Evolutionary conservation across 2,888 invertebrate species (phyloP).

Genomic region (Platerodrilus igneus): DNA sequence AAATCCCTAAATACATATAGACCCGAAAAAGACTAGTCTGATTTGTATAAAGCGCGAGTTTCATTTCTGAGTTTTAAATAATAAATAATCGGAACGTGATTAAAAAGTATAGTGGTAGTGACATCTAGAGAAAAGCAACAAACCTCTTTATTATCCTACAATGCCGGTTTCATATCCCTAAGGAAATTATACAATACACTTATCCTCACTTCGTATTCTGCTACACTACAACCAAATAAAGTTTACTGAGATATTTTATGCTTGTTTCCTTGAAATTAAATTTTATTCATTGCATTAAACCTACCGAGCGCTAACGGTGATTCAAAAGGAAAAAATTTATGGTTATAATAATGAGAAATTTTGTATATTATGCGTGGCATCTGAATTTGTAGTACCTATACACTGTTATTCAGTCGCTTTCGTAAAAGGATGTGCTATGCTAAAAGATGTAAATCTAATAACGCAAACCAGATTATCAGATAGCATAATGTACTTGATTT

Average conservation of each 20-base stretch:
- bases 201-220: conserved; percentile 30
- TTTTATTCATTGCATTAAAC: conserved; percentile 34
- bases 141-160: conserved; percentile 28
- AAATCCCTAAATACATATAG: too few relatives aligned
- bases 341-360: not conserved
- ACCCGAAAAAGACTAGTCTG: too few relatives aligned
- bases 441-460: conserved; percentile 25
- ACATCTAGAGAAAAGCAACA: conserved; percentile 29
- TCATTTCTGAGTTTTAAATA: too few relatives aligned
- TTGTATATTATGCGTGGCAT: not conserved
- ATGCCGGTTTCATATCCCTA: conserved; percentile 37
- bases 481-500: conserved; percentile 35
- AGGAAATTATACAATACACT: conserved; percentile 48
- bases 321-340: not conserved
- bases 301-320: too few relatives aligned
- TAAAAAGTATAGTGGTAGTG: conserved; percentile 33
- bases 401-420: conserved; percentile 18
- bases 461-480: conserved; percentile 23
- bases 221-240: conserved; percentile 35
- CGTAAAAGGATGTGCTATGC: conserved; percentile 17
- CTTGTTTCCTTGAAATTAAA: conserved; percentile 41
- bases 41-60: too few relatives aligned
- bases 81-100: conserved; percentile 30
- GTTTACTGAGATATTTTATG: conserved; percentile 41
- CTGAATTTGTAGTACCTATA: conserved; percentile 1